Percentiles rank a stretch among this genome's conserved stretches.
These are phyloP conservation scores for Helobdella robusta DNA, from an alignment of 2,888 invertebrate genomes.

Conservation along the genomic window DNA sequence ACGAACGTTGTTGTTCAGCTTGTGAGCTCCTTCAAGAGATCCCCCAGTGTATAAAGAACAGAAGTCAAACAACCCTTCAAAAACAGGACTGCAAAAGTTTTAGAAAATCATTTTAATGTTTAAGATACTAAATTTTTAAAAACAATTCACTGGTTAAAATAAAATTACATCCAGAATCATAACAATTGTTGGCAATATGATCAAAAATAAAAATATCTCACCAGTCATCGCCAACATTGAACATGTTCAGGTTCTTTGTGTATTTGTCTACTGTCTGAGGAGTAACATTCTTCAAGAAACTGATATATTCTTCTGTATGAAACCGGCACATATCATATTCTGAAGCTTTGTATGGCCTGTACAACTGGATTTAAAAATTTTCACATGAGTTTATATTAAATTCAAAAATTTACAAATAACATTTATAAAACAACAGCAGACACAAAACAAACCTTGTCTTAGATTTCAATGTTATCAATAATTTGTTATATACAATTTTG, in stretches of 20 bases:
- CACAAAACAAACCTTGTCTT: too few relatives aligned
- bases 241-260: constrained; percentile 82
- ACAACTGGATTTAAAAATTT: constrained; percentile 72
- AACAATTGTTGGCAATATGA: background rate
- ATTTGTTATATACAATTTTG: too few relatives aligned
- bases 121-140: too few relatives aligned
- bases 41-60: constrained; percentile 96
- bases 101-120: too few relatives aligned
- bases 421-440: too few relatives aligned
- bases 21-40: constrained; percentile 89
- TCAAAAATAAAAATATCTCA: constrained; percentile 38
- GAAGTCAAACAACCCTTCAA: constrained; percentile 92
- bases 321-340: constrained; percentile 94
- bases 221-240: constrained; percentile 95
- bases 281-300: constrained; percentile 82
- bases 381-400: too few relatives aligned
- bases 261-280: constrained; percentile 87
- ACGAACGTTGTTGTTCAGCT: constrained; percentile 72
- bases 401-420: too few relatives aligned
- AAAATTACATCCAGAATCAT: too few relatives aligned
- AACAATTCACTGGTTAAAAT: too few relatives aligned
- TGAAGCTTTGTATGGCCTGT: constrained; percentile 82
- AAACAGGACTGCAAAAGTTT: constrained; percentile 51
- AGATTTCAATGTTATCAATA: too few relatives aligned
- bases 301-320: constrained; percentile 94